Percentiles rank a stretch among this genome's conserved stretches.
These are phyloP conservation scores for Nemurella pictetii DNA, from an alignment of 2,888 invertebrate genomes.

Conservation along the genomic window DNA sequence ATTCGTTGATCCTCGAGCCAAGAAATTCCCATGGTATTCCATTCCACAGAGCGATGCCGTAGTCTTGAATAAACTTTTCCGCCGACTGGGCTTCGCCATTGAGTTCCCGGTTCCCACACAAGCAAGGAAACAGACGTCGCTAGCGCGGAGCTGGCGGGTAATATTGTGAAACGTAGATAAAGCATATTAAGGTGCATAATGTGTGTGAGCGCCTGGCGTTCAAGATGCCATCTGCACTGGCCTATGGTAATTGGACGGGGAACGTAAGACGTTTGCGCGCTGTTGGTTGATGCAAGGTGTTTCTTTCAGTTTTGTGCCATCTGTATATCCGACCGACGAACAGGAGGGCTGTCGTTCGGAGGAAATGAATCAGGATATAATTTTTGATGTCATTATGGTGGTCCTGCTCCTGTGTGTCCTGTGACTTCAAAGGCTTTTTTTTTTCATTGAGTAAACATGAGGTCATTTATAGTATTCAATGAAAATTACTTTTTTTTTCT, in stretches of 20 bases:
- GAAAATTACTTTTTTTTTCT: too few relatives aligned
- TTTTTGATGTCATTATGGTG: too few relatives aligned
- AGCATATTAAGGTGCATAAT: neutral
- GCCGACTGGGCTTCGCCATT: neutral
- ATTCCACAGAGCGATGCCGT: too few relatives aligned
- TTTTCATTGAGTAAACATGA: too few relatives aligned
- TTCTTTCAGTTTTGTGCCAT: neutral
- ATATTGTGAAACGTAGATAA: too few relatives aligned
- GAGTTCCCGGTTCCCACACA: neutral
- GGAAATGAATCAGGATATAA: neutral
- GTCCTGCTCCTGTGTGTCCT: too few relatives aligned
- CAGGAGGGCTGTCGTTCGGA: neutral
- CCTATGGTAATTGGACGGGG: neutral
- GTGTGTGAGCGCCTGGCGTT: neutral
- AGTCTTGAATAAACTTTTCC: neutral
- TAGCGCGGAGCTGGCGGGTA: too few relatives aligned
- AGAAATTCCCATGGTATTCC: neutral
- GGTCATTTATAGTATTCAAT: too few relatives aligned
- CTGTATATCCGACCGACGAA: neutral
- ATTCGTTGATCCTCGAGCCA: neutral
- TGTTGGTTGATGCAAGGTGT: neutral
- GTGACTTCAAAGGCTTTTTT: too few relatives aligned
- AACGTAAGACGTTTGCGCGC: neutral
- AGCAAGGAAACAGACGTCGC: neutral
- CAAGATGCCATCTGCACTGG: neutral